Base-by-base conservation (phyloP, 2,888 invertebrate genomes). In the Hanleya hanleyi region DNA sequence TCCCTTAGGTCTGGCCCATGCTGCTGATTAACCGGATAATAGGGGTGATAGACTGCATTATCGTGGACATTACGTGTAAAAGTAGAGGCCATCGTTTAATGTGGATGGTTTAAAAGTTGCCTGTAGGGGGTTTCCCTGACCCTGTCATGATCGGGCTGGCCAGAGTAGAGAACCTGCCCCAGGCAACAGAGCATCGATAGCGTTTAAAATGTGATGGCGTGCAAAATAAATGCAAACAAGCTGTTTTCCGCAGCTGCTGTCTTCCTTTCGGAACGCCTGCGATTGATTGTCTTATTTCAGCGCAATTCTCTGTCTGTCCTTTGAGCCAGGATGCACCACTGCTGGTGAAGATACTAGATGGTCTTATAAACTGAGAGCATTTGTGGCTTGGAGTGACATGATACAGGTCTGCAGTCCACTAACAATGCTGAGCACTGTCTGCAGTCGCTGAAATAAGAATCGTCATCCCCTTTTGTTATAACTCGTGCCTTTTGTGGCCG, bases 181-280 rank as follows among this genome's bases (percentile, higher is more conserved):
- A n/a, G n/a, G n/a, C n/a, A n/a, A n/a, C n/a, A n/a, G n/a, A n/a
- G n/a, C n/a, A n/a, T n/a, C n/a, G n/a, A 47, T 22, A 47, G 47
- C 22, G 47, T 18, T n/a, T 47, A 22, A n/a, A 22, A 47, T 47
- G 47, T 4, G 57, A 57, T 57, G 57, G 57, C 57, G 32, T 57
- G 57, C 57, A 22, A 29, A 29, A 22, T 57, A 22, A 57, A 22
- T 57, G 57, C 57, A 57, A 57, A 57, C 57, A 57, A 29, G 32
- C 57, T 22, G 22, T 32, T 29, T 15, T 22, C 57, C 29, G 57
- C 57, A 57, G 57, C 57, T 57, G 57, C 57, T 57, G 57, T 57
- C 57, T 57, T 57, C 57, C 32, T 47, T 4, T 29, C 22, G 12
- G 29, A 57, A 29, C 57, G 9, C 41, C 29, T 57, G 57, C 57